Base-by-base conservation (phyloP, 2,888 invertebrate genomes). In the Cylindroiulus punctatus region DNA sequence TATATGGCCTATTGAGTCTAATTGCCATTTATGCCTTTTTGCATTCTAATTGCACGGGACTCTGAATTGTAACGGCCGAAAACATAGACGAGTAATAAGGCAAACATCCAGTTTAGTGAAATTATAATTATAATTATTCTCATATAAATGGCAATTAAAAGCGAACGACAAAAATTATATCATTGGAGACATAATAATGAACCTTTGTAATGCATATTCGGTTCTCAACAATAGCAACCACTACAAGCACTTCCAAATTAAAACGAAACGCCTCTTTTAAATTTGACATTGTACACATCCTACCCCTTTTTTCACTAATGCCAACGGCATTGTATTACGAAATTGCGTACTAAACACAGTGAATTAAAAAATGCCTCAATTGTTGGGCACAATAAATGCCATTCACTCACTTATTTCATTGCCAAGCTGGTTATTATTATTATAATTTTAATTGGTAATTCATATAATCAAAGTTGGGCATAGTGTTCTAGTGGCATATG, bases 91-190 rank as follows among this genome's bases (percentile, higher is more conserved):
- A 65, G 65, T 65, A 65, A 26, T 65, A 65, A 26, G 10, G 26
- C 65, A 65, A 65, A 65, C 26, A 65, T 14, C 26, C 26, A 65
- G 65, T 65, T 65, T 65, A 65, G 26, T 10, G 65, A 65, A 65
- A 65, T 65, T 65, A 65, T 65, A 65, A 65, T 65, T 47, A 17
- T 26, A 26, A 65, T n/a, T 65, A 65, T 26, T 26, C 65, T 65
- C 65, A n/a, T n/a, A 57, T 57, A 65, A 65, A 65, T 1, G 65
- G 65, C 65, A 65, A 65, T 65, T 65, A 65, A 26, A 26, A 65
- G 22, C 8, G 26, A 65, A 65, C 65, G 65, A 65, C 10, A 19
- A 8, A 26, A 65, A 65, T 65, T 65, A 65, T 65, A 65, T 26
- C 65, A 14, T 65, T 26, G 65, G 10, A 12, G 2, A 26, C 65